Conservation (phyloP, 1,140 invertebrate species). For the Charaxes varanes region DNA sequence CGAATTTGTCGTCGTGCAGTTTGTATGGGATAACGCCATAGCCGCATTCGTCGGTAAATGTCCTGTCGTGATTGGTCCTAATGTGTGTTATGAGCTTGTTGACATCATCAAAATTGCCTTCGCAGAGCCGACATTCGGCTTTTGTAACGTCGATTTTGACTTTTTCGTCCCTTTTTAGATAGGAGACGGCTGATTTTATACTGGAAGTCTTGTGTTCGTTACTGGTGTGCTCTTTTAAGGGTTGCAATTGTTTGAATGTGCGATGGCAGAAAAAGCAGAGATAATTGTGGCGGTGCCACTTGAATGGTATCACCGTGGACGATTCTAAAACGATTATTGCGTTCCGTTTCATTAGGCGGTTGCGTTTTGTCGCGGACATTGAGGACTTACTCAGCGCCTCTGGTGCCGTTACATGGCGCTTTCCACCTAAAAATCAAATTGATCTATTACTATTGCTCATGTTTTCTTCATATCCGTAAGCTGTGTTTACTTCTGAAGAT, state of each 20-base stretch:
- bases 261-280: slow-evolving; percentile 61
- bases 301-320: slow-evolving; percentile 51
- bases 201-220: slow-evolving; percentile 34
- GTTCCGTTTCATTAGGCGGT: slow-evolving; percentile 56
- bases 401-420: slow-evolving; percentile 22
- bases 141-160: slow-evolving; percentile 55
- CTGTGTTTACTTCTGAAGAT: no score
- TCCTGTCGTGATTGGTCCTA: slow-evolving; percentile 28
- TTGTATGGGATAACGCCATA: slow-evolving; percentile 54
- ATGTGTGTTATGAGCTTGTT: slow-evolving; percentile 36
- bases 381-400: slow-evolving; percentile 40
- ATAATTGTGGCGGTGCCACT: slow-evolving; percentile 61
- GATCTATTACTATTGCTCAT: slow-evolving; percentile 7
- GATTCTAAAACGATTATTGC: slow-evolving; percentile 48
- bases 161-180: slow-evolving; percentile 54
- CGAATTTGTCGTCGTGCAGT: slow-evolving; percentile 36
- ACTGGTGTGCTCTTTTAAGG: slow-evolving; percentile 46
- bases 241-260: slow-evolving; percentile 33
- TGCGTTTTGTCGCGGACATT: slow-evolving; percentile 47
- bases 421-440: slow-evolving; percentile 60
- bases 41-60: slow-evolving; percentile 31
- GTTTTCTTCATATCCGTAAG: no score
- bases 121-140: slow-evolving; percentile 34
- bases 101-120: slow-evolving; percentile 23
- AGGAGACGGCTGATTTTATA: slow-evolving; percentile 49